Evolutionary conservation across 2,797 vertebrate genomes (phyloP).

Genomic region (Adrianichthys oophorus): DNA sequence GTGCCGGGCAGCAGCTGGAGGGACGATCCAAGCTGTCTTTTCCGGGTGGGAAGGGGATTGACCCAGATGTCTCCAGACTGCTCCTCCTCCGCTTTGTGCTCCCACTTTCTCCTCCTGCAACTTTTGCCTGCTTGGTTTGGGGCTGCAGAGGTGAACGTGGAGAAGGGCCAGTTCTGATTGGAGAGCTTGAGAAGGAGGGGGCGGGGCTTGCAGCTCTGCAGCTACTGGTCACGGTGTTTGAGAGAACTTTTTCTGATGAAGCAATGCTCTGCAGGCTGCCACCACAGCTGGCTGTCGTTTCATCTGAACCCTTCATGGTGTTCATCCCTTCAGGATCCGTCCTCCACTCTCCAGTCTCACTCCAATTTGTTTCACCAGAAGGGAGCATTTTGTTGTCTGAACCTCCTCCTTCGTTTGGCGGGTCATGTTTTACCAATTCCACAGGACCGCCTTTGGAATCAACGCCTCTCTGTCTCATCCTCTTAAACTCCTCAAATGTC

Average conservation of each 20-base stretch:
- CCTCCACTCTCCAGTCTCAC: conserved; percentile 1
- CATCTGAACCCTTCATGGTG: conserved; percentile 8
- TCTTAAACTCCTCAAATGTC: conserved; percentile 90
- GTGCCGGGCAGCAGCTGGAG: conserved; percentile 87
- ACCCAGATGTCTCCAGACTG: conserved; percentile 63
- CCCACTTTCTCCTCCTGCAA: conserved; percentile 10
- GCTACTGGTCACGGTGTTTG: conserved; percentile 5
- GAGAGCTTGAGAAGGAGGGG: conserved; percentile 42
- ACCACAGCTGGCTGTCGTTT: conserved; percentile 18
- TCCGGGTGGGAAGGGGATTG: conserved; percentile 67
- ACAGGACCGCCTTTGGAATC: conserved; percentile 28
- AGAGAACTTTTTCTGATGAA: conserved; percentile 23
- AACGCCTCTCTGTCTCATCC: conserved; percentile 79
- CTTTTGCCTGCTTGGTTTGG: conserved; percentile 51
- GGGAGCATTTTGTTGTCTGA: neutral
- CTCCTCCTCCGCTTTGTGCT: conserved; percentile 51
- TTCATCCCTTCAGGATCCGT: conserved; percentile 4
- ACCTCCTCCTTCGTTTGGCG: conserved; percentile 3
- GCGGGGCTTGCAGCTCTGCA: conserved; percentile 6
- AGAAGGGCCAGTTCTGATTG: conserved; percentile 84
- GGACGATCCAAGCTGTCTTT: conserved; percentile 75
- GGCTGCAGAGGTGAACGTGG: conserved; percentile 81
- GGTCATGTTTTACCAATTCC: conserved; percentile 12
- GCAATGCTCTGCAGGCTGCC: conserved; percentile 17
- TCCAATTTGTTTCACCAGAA: neutral